phyloP scores from a whole-genome alignment of 2,797 vertebrate species.

The Diceros bicornis region DNA sequence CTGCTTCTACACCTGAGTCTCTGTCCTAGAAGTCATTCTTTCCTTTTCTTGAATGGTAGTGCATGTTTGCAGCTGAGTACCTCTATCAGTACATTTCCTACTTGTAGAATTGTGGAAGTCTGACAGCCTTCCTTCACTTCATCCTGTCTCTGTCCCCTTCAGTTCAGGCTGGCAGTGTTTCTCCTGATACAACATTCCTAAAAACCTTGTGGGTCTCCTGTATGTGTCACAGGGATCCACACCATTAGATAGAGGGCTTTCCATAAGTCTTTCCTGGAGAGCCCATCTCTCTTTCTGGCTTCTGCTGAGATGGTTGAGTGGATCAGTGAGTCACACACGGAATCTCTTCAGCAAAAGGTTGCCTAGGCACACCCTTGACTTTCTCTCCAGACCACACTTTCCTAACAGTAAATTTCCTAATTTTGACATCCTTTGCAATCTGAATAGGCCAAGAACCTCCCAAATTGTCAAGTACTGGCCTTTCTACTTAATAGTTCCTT shows the following conservation, averaged over 20 bases:
- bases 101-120: neutral
- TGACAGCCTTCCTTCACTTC: neutral
- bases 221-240: neutral
- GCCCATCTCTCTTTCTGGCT: neutral
- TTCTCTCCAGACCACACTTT: constrained; percentile 26
- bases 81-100: neutral
- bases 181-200: neutral
- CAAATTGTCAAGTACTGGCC: neutral
- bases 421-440: neutral
- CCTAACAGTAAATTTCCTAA: constrained; percentile 24
- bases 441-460: neutral
- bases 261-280: neutral
- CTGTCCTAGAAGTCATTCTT: neutral
- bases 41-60: neutral
- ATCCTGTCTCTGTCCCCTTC: neutral
- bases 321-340: neutral
- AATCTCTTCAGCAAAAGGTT: neutral
- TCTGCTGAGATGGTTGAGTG: constrained; percentile 25
- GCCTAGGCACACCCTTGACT: neutral
- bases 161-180: neutral
- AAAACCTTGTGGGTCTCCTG: neutral
- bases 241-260: neutral
- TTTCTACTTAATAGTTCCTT: neutral
- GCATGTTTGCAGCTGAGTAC: neutral
- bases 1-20: neutral